phyloP scores from a whole-genome alignment of 2,888 invertebrate species.

The Scaptomyza cyrtandrae region DNA sequence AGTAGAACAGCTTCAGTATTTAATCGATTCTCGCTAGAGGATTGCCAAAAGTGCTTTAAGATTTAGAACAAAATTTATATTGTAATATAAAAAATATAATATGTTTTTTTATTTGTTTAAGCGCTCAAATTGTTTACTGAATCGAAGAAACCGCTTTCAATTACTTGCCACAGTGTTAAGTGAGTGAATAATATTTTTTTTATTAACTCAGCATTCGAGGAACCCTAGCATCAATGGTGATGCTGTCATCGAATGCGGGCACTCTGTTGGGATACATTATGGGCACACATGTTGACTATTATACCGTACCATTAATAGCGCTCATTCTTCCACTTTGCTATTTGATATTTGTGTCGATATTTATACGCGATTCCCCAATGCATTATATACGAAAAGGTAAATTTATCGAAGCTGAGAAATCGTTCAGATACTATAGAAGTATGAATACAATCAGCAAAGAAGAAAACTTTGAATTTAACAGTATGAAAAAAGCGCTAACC shows the following conservation, averaged over 20 bases:
- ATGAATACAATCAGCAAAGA: conserved; percentile 40
- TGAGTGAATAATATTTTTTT: too few relatives aligned
- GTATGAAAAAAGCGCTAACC: conserved; percentile 60
- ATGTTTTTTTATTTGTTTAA: too few relatives aligned
- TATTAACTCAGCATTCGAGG: conserved; percentile 79
- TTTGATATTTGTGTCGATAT: conserved; percentile 50
- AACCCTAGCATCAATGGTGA: conserved; percentile 77
- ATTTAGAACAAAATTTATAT: too few relatives aligned
- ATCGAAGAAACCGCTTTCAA: too few relatives aligned
- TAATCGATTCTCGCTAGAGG: conserved; percentile 4
- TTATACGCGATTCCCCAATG: conserved; percentile 81
- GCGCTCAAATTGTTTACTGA: too few relatives aligned
- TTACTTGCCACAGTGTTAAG: too few relatives aligned
- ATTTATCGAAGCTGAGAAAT: conserved; percentile 69
- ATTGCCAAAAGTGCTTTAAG: too few relatives aligned
- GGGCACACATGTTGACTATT: conserved; percentile 75
- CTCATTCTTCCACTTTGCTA: conserved; percentile 72
- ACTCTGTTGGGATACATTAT: conserved; percentile 78
- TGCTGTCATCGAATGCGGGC: conserved; percentile 79
- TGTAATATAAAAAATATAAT: too few relatives aligned
- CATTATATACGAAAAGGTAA: conserved; percentile 71
- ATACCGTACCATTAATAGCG: conserved; percentile 71
- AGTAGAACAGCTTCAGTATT: conserved; percentile 12
- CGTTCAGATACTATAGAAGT: conserved; percentile 80
- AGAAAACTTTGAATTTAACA: conserved; percentile 57